phyloP scores from a whole-genome alignment of 2,888 invertebrate species.

The Eristalis arbustorum region DNA sequence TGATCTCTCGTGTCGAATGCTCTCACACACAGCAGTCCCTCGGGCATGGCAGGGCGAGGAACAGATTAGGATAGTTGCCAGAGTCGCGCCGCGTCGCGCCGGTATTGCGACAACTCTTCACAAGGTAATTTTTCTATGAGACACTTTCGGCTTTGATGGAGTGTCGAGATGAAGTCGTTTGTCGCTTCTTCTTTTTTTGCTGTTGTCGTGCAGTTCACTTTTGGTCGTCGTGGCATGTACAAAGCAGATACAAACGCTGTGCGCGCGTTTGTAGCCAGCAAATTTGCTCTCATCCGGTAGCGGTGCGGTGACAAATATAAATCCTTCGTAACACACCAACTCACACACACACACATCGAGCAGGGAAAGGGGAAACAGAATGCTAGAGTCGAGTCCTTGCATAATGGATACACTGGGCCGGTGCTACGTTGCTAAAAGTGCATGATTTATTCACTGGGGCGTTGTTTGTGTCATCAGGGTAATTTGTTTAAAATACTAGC shows the following conservation, averaged over 20 bases:
- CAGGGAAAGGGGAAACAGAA: background rate
- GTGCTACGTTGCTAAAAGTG: constrained; percentile 52
- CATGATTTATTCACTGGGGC: constrained; percentile 66
- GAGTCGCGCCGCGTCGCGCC: no score
- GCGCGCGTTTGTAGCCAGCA: constrained; percentile 21
- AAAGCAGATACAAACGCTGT: constrained; percentile 32
- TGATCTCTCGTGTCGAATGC: constrained; percentile 36
- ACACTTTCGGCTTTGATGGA: constrained; percentile 39
- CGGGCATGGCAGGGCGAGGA: background rate
- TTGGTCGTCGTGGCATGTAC: background rate
- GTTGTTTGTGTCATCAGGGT: constrained; percentile 64
- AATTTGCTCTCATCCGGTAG: constrained; percentile 44
- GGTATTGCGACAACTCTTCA: constrained; percentile 11
- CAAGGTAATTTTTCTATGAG: constrained; percentile 50
- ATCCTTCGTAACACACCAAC: constrained; percentile 45
- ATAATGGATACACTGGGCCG: constrained; percentile 46
- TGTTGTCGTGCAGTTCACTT: background rate
- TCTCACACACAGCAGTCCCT: background rate
- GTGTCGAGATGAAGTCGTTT: constrained; percentile 6
- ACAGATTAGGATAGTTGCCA: constrained; percentile 28
- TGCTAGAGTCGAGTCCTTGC: constrained; percentile 27
- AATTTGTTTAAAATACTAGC: constrained; percentile 66
- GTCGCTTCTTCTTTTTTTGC: background rate
- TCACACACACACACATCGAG: background rate
- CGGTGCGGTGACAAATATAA: constrained; percentile 49